Evolutionary conservation across 2,888 invertebrate species (phyloP), one percentile per base, ranked within the genome.

Genomic region (Tigriopus californicus): DNA sequence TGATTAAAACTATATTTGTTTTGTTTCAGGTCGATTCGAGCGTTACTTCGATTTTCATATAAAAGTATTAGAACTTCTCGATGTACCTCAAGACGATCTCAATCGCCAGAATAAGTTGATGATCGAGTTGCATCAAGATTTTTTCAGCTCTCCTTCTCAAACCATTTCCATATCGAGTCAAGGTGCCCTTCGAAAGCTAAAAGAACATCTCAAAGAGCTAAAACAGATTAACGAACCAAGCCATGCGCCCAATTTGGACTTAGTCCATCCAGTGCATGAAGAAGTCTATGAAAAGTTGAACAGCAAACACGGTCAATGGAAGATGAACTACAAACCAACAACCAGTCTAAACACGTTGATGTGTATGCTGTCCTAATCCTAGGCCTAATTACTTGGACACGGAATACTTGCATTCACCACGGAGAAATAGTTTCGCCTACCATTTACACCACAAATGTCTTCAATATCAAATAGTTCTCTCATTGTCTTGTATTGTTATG

Each of bases 261-360:
- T 52, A 10, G 11, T 52, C 22, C 22, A 22, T 25, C 52, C 52
- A 10, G 33, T 52, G 24, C 22, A 20, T 25, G 52, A 52, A 20
- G 52, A 52, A 15, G 2, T 52, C 10, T 52, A 52, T 52, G 13
- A 22, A 52, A 52, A 52, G 52, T 11, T 52, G 15, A 18, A 52
- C 11, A 22, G 10, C 22, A 52, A 52, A 22, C 52, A 52, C 13
- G 22, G 22, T n/a, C 33, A 52, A 20, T 47, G 52, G 52, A 52
- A 52, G 33, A 52, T n/a, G 4, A 52, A 18, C 13, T 52, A 52
- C 33, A 18, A 40, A 20, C 52, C 52, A 18, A 6, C 52, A 10
- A 52, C 52, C 6, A 52, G 25, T 15, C 52, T 52, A 2, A 6
- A n/a, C 8, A 40, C 52, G 10, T 18, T 52, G 24, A 24, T 52